These are phyloP conservation scores for Drosophila mettleri DNA, from an alignment of 2,888 invertebrate genomes.

Conservation along the genomic window DNA sequence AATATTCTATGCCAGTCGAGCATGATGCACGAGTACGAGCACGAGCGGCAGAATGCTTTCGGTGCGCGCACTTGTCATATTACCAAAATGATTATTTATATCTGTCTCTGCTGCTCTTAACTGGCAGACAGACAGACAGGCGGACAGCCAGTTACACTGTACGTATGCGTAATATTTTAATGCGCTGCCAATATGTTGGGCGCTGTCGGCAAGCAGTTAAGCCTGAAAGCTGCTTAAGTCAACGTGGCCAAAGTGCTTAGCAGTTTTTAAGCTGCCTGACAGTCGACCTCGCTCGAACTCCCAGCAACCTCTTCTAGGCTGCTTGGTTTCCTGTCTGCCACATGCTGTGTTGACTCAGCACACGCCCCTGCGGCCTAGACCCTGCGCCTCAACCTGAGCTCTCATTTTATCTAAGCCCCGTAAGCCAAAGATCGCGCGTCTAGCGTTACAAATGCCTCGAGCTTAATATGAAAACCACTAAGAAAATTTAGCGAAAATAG, in stretches of 20 bases:
- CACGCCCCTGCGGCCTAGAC: neutral
- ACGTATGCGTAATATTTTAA: slow-evolving; percentile 71
- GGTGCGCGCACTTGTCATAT: slow-evolving; percentile 64
- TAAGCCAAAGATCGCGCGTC: slow-evolving; percentile 60
- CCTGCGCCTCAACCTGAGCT: slow-evolving; percentile 42
- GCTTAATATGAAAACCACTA: slow-evolving; percentile 77
- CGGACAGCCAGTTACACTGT: neutral
- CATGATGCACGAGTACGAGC: too few species aligned
- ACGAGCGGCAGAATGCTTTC: slow-evolving; percentile 14
- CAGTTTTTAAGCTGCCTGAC: slow-evolving; percentile 63
- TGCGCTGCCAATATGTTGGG: slow-evolving; percentile 65
- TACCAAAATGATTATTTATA: slow-evolving; percentile 64
- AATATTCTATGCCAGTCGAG: slow-evolving; percentile 60
- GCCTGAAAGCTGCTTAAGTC: slow-evolving; percentile 72
- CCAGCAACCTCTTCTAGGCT: neutral
- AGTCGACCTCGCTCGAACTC: slow-evolving; percentile 8
- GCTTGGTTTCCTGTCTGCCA: slow-evolving; percentile 2
- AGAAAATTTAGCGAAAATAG: slow-evolving; percentile 73
- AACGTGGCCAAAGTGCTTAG: slow-evolving; percentile 68
- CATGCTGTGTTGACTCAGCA: neutral
- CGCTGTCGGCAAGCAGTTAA: slow-evolving; percentile 60
- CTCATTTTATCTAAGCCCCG: slow-evolving; percentile 28
- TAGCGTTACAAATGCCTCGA: slow-evolving; percentile 60
- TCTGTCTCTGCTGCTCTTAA: slow-evolving; percentile 45
- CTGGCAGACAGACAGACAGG: too few species aligned